Evolutionary conservation across 2,797 vertebrate genomes (phyloP).

Genomic region (Okamejei kenojei): DNA sequence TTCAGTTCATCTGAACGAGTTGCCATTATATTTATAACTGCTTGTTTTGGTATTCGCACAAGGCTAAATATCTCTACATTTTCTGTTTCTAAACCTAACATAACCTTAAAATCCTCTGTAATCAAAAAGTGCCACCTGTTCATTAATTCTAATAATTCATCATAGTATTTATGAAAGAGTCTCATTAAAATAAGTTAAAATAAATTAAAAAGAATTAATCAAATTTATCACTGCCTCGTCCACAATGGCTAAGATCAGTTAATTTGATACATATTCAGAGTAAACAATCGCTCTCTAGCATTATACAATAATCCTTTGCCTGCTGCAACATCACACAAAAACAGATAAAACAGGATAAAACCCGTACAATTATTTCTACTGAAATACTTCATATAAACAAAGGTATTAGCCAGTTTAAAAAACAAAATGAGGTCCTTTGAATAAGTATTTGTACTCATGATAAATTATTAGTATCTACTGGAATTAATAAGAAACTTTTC

Average conservation of each 20-base stretch:
- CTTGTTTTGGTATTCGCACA: too few species aligned
- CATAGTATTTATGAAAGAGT: not conserved
- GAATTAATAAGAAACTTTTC: not conserved
- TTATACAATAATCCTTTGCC: too few species aligned
- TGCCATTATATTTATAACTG: too few species aligned
- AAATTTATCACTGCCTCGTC: too few species aligned
- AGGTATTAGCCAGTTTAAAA: not conserved
- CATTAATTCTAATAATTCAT: not conserved
- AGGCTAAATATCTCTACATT: too few species aligned
- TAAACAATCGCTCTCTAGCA: too few species aligned
- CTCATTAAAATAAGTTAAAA: not conserved
- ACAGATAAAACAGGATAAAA: not conserved
- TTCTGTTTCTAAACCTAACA: not conserved
- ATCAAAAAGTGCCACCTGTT: not conserved
- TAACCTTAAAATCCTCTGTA: not conserved
- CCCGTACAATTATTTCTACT: not conserved
- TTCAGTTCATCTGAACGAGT: too few species aligned
- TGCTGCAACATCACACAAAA: not conserved
- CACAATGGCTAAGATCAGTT: too few species aligned
- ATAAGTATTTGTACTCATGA: not conserved
- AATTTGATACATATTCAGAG: too few species aligned
- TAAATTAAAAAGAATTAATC: too few species aligned
- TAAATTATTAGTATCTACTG: not conserved
- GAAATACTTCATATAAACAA: not conserved
- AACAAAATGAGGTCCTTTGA: not conserved